Evolutionary conservation across 1,140 invertebrate genomes (phyloP).

Genomic region (Drosophila quadrilineata): DNA sequence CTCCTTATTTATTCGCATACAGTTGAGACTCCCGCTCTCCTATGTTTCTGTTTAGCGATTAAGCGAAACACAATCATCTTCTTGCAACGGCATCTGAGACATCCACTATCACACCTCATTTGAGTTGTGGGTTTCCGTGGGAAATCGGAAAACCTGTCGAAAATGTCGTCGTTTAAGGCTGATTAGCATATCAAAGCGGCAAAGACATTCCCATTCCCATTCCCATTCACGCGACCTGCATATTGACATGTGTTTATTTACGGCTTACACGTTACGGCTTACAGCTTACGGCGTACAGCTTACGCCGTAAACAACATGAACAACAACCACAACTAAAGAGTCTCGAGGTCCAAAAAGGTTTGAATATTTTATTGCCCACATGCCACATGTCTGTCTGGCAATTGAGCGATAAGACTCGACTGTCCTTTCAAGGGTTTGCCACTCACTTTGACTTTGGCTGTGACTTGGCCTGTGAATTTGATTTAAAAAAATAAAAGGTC

Average conservation of each 20-base stretch:
- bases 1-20: too few relatives aligned
- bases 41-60: constrained; percentile 3
- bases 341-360: constrained; percentile 37
- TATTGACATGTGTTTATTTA: constrained; percentile 73
- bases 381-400: constrained; percentile 43
- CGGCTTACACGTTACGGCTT: too few relatives aligned
- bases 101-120: neutral
- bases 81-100: neutral
- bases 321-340: constrained; percentile 7
- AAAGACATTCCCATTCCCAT: too few relatives aligned
- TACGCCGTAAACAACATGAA: constrained; percentile 5
- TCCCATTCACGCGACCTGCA: constrained; percentile 61
- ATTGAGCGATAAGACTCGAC: constrained; percentile 59
- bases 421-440: neutral
- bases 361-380: constrained; percentile 64
- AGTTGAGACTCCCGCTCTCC: too few relatives aligned
- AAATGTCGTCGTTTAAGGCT: constrained; percentile 69
- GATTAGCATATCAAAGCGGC: constrained; percentile 74
- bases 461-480: too few relatives aligned
- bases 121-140: constrained; percentile 45
- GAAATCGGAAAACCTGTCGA: constrained; percentile 75
- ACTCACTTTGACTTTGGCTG: neutral
- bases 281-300: constrained; percentile 21
- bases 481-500: constrained; percentile 17
- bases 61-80: neutral